Evolutionary conservation across 2,888 invertebrate species (phyloP), one percentile per base, ranked within the genome.

Genomic region (Heteromyza rotundicornis): DNA sequence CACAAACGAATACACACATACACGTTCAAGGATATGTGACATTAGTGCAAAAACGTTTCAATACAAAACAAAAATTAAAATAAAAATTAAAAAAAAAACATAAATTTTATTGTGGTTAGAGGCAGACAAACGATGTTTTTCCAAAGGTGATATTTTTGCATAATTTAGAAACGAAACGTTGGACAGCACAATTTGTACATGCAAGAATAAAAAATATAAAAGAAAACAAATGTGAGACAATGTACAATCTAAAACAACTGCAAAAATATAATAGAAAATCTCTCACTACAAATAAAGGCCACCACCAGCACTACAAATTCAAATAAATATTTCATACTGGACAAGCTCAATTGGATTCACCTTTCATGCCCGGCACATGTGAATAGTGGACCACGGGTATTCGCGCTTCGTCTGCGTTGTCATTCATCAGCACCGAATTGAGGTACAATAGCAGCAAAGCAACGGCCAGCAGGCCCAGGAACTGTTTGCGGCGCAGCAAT

Each of bases 341-440:
- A n/a, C n/a, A n/a, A n/a, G n/a, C n/a, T n/a, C n/a, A n/a, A n/a
- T n/a, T 10, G 22, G 20, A 63, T 72, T 69, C 64, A 82, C 82
- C 82, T 72, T 79, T 81, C 80, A 80, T 80, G 62, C 80, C 81
- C 62, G 77, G 71, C 14, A 80, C 80, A 66, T 75, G 78, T 22
- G 82, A 82, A 60, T 78, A 72, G 62, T 77, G 80, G 61, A 76
- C 66, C 2, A 81, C 79, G 2, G 72, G 71, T 7, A 80, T 72
- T 56, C 72, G 66, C n/a, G n/a, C n/a, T 40, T 79, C 76, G 2
- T 70, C 66, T 1, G 68, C 66, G 62, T 71, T 66, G 70, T 12
- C 68, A 66, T 47, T 47, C 19, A 19, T 69, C 62, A 63, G 57
- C 61, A 75, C 61, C 64, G 78, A 59, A 72, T 79, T 74, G 64